Evolutionary conservation across 2,888 invertebrate genomes (phyloP), one percentile per base, ranked within the genome.

Genomic region (Chesias legatella): DNA sequence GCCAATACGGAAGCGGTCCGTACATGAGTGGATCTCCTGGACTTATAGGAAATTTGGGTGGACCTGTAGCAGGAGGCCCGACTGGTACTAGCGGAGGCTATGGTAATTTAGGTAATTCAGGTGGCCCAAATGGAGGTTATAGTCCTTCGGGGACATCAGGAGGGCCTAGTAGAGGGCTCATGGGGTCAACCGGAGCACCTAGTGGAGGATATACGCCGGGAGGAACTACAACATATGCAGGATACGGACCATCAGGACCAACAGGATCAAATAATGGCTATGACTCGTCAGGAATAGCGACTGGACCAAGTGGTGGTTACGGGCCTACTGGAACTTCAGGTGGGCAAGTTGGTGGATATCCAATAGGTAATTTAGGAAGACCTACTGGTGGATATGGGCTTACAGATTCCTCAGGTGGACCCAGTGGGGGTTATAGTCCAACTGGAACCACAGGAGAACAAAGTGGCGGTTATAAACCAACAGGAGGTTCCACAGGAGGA

Each of bases 121-220:
- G 33, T 0, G 39, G 28, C 7, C 36, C 32, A 2, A 27, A 6
- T 28, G 36, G 29, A 4, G 36, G 29, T 2, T 24, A 27, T 7
- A 22, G 35, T 10, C 22, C 35, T 23, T 8, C 22, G 22, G 35
- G 35, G 7, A 22, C 21, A 2, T 10, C 22, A n/a, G 27, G 21
- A 6, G 34, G 34, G 7, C 26, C 26, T 3, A 27, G 10, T 17
- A 24, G 6, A 6, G 37, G 43, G 2, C 32, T 22, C 1, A 10
- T 22, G 6, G 32, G 38, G 8, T 10, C 32, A 6, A 8, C 27
- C 3, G 35, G 28, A 11, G 35, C 22, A n/a, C 35, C 7, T 2
- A n/a, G 3, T 26, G 9, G 6, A 26, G 9, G 8, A 23, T 23
- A n/a, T 8, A 8, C 3, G 7, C 23, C 26, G 6, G 10, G 9